Conservation (phyloP, 2,797 vertebrate species). For the Xenops minutus region DNA sequence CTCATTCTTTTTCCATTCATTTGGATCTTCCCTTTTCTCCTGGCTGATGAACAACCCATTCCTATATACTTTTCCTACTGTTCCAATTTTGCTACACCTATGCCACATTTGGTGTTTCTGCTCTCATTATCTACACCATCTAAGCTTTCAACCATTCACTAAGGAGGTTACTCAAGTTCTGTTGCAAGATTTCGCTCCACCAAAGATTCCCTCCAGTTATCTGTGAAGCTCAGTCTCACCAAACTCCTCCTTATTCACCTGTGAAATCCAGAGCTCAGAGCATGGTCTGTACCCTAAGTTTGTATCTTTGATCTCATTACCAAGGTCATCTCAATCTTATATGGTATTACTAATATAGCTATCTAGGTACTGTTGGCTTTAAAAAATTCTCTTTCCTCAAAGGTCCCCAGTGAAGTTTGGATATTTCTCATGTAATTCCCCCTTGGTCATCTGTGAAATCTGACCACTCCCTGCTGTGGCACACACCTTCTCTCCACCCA, state of each 20-base stretch:
- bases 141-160: not conserved
- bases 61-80: not conserved
- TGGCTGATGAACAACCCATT: fast-evolving
- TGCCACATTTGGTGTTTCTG: not conserved
- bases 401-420: not conserved
- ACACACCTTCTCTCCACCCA: not conserved
- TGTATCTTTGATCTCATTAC: not conserved
- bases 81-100: not conserved
- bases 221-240: not conserved
- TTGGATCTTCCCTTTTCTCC: not conserved
- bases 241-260: not conserved
- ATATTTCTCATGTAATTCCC: not conserved
- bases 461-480: not conserved
- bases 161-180: not conserved
- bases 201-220: not conserved
- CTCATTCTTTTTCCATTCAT: not conserved
- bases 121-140: not conserved
- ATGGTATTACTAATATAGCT: not conserved
- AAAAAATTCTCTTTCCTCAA: not conserved
- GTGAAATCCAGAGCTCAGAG: not conserved
- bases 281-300: not conserved
- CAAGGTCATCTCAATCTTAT: fast-evolving
- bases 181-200: not conserved
- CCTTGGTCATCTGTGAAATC: not conserved
- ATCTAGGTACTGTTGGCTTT: not conserved